Conservation (phyloP, 2,888 invertebrate species). For the Aproaerema taeniolella region DNA sequence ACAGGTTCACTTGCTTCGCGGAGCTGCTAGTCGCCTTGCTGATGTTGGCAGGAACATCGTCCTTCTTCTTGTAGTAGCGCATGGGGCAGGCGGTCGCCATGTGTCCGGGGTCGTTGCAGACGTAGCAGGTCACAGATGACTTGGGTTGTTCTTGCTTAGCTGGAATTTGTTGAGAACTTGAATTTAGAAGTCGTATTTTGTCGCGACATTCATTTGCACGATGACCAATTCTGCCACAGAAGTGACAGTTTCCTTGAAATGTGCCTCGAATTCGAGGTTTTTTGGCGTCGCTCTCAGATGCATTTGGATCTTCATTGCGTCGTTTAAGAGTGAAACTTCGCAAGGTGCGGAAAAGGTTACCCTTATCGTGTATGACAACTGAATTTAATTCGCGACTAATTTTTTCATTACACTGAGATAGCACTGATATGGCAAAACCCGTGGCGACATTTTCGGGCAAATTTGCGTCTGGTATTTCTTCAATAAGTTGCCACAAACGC, state of each 20-base stretch:
- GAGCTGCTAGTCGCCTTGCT: background rate
- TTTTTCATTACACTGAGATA: conserved; percentile 18
- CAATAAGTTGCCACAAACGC: conserved; percentile 18
- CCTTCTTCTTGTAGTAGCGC: background rate
- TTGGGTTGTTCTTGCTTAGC: background rate
- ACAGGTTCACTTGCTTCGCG: background rate
- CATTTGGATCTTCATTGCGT: background rate
- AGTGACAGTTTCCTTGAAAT: conserved; percentile 2
- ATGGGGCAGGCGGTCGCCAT: background rate
- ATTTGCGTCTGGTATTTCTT: conserved; percentile 14
- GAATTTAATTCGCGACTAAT: too few species aligned
- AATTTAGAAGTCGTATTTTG: background rate
- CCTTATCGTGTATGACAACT: background rate
- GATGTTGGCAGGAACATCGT: too few species aligned
- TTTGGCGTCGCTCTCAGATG: background rate
- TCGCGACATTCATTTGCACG: background rate
- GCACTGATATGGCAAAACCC: conserved; percentile 16
- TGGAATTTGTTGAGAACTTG: background rate
- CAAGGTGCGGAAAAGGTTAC: background rate
- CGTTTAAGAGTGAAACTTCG: background rate
- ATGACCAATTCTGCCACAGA: background rate
- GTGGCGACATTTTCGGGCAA: conserved; percentile 18
- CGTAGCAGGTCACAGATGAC: background rate
- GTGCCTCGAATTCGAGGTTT: background rate
- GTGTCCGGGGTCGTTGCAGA: background rate